Evolutionary conservation across 1,140 invertebrate genomes (phyloP), one percentile per base, ranked within the genome.

Genomic region (Achatina immaculata): DNA sequence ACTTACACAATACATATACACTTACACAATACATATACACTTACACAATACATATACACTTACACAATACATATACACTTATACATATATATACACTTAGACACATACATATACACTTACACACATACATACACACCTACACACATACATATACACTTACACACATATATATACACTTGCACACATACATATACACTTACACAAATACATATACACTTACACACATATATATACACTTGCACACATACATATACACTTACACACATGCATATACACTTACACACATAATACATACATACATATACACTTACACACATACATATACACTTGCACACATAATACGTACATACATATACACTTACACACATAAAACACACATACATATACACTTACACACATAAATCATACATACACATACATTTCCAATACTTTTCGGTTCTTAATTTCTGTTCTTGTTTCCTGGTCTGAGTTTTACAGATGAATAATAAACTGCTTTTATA

Each of bases 151-250:
- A n/a, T n/a, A 11, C 65, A 68, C 55, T n/a, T 51, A 24, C 11
- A 36, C 9, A 42, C 62, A 82, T 78, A 76, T 42, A 72, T 74
- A 51, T 76, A 55, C 9, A 51, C 24, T 14, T 51, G 24, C 24
- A 51, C 24, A 51, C 24, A 51, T 51, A 51, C 24, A 51, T 51
- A 51, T 51, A 51, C 24, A 51, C 24, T 14, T 51, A 51, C 24
- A 51, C 24, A 51, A 14, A 51, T 51, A 51, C 24, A 51, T 51
- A 51, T 51, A 51, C 24, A 51, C 24, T 14, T 51, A 51, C 24
- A 51, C 24, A 51, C 24, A n/a, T n/a, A n/a, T n/a, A n/a, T n/a
- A n/a, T n/a, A n/a, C n/a, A n/a, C n/a, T n/a, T n/a, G n/a, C n/a
- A 51, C 24, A 51, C 24, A 51, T 51, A 51, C 24, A 51, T 51